Base-by-base conservation (phyloP, 1,140 invertebrate species). In the Euschistus heros region DNA sequence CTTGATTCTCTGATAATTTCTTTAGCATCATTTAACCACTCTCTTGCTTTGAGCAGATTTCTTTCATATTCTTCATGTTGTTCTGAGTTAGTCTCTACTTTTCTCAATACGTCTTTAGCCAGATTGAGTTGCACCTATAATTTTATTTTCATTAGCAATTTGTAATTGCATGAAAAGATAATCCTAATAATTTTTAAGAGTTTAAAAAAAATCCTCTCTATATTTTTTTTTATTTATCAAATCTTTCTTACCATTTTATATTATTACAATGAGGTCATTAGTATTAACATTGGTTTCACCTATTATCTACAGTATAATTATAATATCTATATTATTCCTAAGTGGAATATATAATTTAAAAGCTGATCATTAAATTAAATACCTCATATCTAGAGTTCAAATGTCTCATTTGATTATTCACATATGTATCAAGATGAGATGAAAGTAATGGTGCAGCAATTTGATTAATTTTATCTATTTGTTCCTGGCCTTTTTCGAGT, bases 21-120 rank as follows among this genome's bases (percentile, higher is more conserved):
- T 72, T 87, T 87, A 17, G 91, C 91, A 68, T 89, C 84, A 70
- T 91, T 86, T 66, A 97, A 92, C 94, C 94, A 97, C 62, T 82
- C 81, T 63, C 84, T 82, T n/a, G 89, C 87, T 71, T 91, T 90
- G 2, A 80, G 79, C 66, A 91, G 81, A 72, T 89, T 89, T 33
- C 83, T 80, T 66, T 89, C 85, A 73, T 92, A 97, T 69, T 88
- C 84, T 68, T 87, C 79, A 76, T 97, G 94, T 72, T 94, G 91
- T 68, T 92, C 86, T 15, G 85, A 82, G 74, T 94, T 94, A 0
- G 87, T 90, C 77, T 95, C 88, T 14, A 94, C 89, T 76, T 95
- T 94, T 70, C 92, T 93, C 27, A 94, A 73, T 0, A 96, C 90
- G 77, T 97, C 94, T 76, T 94, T 94, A 0, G 88, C 92, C 68